phyloP scores from a whole-genome alignment of 2,888 invertebrate species.

The Argyresthia goedartella region DNA sequence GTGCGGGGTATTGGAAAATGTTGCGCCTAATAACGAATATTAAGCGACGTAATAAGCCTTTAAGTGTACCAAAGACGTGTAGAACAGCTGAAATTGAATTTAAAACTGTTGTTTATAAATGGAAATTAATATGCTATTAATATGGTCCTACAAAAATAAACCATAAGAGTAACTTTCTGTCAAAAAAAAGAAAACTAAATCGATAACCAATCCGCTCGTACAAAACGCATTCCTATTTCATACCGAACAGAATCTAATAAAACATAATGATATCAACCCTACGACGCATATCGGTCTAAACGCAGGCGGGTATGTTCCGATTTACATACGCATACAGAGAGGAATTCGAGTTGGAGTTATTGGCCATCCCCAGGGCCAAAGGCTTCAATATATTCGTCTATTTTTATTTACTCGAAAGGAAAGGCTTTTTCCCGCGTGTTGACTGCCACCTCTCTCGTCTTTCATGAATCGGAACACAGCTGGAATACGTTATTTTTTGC shows the following conservation, averaged over 20 bases:
- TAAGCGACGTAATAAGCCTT: no score
- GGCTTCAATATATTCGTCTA: slow-evolving; percentile 51
- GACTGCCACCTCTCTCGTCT: slow-evolving; percentile 23
- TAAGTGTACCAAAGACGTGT: no score
- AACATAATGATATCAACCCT: slow-evolving; percentile 1
- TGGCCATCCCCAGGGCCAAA: slow-evolving; percentile 53
- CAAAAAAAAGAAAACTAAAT: no score
- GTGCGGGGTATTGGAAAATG: no score
- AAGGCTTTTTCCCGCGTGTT: slow-evolving; percentile 35
- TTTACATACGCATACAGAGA: slow-evolving; percentile 54
- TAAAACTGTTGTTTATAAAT: no score
- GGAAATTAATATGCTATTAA: no score
- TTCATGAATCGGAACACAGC: slow-evolving; percentile 32
- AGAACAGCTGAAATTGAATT: no score
- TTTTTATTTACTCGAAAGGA: slow-evolving; percentile 47
- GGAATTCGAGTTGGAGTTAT: slow-evolving; percentile 51
- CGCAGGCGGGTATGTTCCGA: slow-evolving; percentile 23
- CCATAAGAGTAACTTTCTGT: no score
- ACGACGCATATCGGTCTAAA: slow-evolving; percentile 16
- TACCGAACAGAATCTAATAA: background rate
- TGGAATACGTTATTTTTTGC: slow-evolving; percentile 41
- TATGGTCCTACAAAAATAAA: no score
- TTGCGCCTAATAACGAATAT: no score
- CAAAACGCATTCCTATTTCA: no score
- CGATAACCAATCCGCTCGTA: no score